phyloP scores from a whole-genome alignment of 2,888 invertebrate genomes.

The Mellilla xanthometata region DNA sequence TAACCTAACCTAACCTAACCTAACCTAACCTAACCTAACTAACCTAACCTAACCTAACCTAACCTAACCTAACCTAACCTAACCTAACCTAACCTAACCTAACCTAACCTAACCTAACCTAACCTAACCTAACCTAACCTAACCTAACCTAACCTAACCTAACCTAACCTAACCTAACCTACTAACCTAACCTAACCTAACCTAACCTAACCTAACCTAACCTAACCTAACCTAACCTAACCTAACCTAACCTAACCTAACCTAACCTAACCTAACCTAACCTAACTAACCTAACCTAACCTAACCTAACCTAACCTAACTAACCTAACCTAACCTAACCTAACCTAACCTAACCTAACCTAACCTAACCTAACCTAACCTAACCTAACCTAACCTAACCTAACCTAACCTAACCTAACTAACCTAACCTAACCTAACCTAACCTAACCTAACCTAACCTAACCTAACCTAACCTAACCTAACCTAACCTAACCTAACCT shows the following conservation, averaged over 20 bases:
- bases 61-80: slow-evolving; percentile 3
- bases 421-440: too few relatives aligned
- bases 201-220: slow-evolving; percentile 24
- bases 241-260: slow-evolving; percentile 26
- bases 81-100: slow-evolving; percentile 6
- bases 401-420: slow-evolving; percentile 18
- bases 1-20: slow-evolving; percentile 5
- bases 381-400: slow-evolving; percentile 20
- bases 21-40: slow-evolving; percentile 8
- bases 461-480: slow-evolving; percentile 19
- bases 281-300: slow-evolving; percentile 18
- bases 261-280: slow-evolving; percentile 15
- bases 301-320: slow-evolving; percentile 26
- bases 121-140: slow-evolving; percentile 11
- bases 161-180: slow-evolving; percentile 24
- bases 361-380: slow-evolving; percentile 5
- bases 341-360: slow-evolving; percentile 19
- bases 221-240: slow-evolving; percentile 20
- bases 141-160: slow-evolving; percentile 17
- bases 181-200: slow-evolving; percentile 24
- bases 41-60: slow-evolving; percentile 15
- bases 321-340: slow-evolving; percentile 20
- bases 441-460: too few relatives aligned
- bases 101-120: slow-evolving; percentile 18
- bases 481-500: slow-evolving; percentile 15